Evolutionary conservation across 2,113 vertebrate genomes (phyloP).

Genomic region (Engraulis encrasicolus): DNA sequence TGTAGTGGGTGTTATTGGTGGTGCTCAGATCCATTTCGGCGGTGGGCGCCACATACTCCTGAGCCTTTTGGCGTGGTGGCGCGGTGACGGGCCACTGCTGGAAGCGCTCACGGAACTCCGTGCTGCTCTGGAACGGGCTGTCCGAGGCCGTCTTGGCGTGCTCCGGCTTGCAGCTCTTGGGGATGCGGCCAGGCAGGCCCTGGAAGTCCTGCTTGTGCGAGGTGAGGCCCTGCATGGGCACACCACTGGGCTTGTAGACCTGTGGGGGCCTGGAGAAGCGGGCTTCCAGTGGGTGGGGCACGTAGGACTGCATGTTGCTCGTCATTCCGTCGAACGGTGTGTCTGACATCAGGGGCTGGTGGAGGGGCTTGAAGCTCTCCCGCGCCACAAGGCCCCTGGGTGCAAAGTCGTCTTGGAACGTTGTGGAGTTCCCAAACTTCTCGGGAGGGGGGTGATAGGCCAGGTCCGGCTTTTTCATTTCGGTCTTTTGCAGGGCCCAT

Average conservation of each 20-base stretch:
- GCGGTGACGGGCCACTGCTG: slow-evolving; percentile 71
- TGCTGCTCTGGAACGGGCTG: slow-evolving; percentile 70
- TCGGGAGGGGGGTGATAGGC: slow-evolving; percentile 69
- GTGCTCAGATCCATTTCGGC: slow-evolving; percentile 76
- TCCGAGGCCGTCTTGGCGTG: slow-evolving; percentile 37
- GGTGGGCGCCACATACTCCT: slow-evolving; percentile 67
- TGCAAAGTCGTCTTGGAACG: slow-evolving; percentile 80
- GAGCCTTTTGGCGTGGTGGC: slow-evolving; percentile 52
- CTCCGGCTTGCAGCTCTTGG: slow-evolving; percentile 79
- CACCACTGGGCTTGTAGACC: slow-evolving; percentile 71
- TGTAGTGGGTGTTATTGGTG: slow-evolving; percentile 71
- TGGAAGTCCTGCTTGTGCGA: slow-evolving; percentile 79
- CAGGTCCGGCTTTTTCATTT: slow-evolving; percentile 68
- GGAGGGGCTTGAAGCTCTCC: slow-evolving; percentile 74
- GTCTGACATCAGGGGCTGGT: slow-evolving; percentile 43
- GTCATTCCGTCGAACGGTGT: slow-evolving; percentile 73
- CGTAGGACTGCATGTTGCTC: slow-evolving; percentile 71
- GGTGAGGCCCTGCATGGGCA: slow-evolving; percentile 79
- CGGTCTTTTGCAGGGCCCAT: slow-evolving; percentile 73
- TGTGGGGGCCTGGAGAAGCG: slow-evolving; percentile 54
- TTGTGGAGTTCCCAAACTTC: slow-evolving; percentile 83
- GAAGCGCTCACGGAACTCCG: slow-evolving; percentile 81
- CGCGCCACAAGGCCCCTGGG: slow-evolving; percentile 61
- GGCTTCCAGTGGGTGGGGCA: slow-evolving; percentile 66
- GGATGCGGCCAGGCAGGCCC: slow-evolving; percentile 68